Percentiles rank a stretch among this genome's conserved stretches.
phyloP scores from a whole-genome alignment of 2,113 vertebrate genomes.

The Kryptolebias marmoratus region DNA sequence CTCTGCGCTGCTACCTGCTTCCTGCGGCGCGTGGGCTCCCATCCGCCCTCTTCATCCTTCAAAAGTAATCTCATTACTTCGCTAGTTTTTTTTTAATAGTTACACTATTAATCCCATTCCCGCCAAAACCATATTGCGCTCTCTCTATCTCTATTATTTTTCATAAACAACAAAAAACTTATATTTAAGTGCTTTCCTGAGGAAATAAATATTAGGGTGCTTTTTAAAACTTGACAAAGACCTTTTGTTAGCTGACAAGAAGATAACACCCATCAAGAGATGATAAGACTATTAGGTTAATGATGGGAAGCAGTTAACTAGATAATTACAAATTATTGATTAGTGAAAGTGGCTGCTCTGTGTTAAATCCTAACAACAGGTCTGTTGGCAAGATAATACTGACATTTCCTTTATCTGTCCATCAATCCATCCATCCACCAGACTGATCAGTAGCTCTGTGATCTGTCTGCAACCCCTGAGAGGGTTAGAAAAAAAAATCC shows the following conservation, averaged over 20 bases:
- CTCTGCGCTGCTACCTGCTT: slow-evolving; percentile 58
- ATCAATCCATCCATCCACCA: slow-evolving; percentile 21
- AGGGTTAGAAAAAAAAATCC: slow-evolving; percentile 27
- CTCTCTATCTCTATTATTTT: neutral
- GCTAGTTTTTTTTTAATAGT: neutral
- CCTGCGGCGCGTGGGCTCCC: slow-evolving; percentile 43
- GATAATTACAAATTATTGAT: neutral
- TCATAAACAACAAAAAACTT: neutral
- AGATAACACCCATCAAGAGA: neutral
- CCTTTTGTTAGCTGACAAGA: neutral
- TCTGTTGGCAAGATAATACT: neutral
- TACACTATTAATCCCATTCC: neutral
- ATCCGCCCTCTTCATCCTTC: neutral
- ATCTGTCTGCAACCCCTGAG: slow-evolving; percentile 69
- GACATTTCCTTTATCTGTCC: neutral
- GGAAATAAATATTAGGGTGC: neutral
- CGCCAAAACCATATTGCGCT: neutral
- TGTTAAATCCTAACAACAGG: neutral
- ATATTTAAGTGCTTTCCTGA: neutral
- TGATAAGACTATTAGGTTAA: neutral
- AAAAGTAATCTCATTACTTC: slow-evolving; percentile 35
- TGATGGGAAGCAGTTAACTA: slow-evolving; percentile 1
- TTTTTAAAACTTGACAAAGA: neutral
- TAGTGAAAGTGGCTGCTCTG: neutral
- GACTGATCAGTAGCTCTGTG: slow-evolving; percentile 76